Percentiles rank a stretch among this genome's conserved stretches.
Evolutionary conservation across 2,888 invertebrate species (phyloP).

Genomic region (Panzeria rudis): DNA sequence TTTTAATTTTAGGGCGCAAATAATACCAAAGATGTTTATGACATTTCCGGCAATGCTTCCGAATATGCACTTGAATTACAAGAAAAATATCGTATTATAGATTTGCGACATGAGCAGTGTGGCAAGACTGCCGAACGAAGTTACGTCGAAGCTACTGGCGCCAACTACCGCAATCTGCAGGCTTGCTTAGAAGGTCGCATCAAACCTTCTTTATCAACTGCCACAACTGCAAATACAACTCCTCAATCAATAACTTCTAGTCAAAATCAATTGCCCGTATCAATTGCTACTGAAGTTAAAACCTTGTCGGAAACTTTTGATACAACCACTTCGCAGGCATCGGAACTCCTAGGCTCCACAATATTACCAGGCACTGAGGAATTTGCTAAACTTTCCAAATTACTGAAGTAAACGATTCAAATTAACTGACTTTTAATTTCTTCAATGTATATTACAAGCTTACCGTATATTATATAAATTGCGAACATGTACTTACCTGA

Average conservation of each 20-base stretch:
- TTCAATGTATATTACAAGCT: background rate
- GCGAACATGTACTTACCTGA: constrained; percentile 58
- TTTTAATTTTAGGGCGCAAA: constrained; percentile 77
- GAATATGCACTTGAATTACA: constrained; percentile 76
- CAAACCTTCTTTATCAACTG: constrained; percentile 71
- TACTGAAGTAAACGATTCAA: constrained; percentile 24
- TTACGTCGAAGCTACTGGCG: constrained; percentile 77
- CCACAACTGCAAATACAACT: constrained; percentile 29
- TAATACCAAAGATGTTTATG: constrained; percentile 77
- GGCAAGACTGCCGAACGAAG: constrained; percentile 75
- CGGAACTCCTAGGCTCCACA: background rate
- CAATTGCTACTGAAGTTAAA: constrained; percentile 68
- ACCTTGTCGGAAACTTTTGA: background rate
- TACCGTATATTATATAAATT: constrained; percentile 5
- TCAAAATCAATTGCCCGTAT: background rate
- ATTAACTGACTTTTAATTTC: background rate
- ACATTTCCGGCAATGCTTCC: constrained; percentile 80
- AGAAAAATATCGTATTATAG: constrained; percentile 78
- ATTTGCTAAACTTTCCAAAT: constrained; percentile 36
- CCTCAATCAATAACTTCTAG: background rate
- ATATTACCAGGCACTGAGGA: background rate
- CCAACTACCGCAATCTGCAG: constrained; percentile 79
- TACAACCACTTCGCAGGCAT: background rate
- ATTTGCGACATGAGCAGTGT: constrained; percentile 78
- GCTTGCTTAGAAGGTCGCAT: constrained; percentile 77